phyloP scores from a whole-genome alignment of 2,888 invertebrate genomes.

The Brenthis daphne region DNA sequence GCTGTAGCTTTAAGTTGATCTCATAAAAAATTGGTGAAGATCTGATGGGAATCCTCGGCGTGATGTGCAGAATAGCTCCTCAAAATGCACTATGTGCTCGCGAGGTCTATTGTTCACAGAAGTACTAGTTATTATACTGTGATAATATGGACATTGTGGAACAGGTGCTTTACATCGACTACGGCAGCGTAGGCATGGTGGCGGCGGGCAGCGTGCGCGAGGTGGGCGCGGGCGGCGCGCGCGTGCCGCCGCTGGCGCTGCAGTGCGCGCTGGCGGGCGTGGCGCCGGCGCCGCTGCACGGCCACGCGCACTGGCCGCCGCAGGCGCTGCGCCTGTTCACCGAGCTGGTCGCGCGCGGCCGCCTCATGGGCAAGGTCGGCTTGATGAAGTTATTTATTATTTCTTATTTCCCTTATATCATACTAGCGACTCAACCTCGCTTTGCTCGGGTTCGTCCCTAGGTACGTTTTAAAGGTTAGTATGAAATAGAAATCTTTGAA shows the following conservation, averaged over 20 bases:
- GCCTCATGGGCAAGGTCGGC: constrained; percentile 73
- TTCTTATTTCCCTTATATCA: too few species aligned
- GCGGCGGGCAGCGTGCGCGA: constrained; percentile 81
- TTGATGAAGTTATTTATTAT: neutral
- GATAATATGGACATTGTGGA: neutral
- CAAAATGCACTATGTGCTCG: too few species aligned
- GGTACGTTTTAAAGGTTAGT: too few species aligned
- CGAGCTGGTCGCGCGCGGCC: constrained; percentile 53
- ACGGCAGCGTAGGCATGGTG: constrained; percentile 84
- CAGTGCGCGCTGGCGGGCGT: constrained; percentile 87
- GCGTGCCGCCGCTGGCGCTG: constrained; percentile 84
- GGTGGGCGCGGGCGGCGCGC: constrained; percentile 61
- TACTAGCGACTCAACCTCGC: too few species aligned
- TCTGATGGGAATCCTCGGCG: too few species aligned
- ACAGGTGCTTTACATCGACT: constrained; percentile 90
- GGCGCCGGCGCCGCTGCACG: constrained; percentile 84
- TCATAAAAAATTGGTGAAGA: too few species aligned
- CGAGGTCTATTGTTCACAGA: too few species aligned
- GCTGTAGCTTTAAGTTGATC: too few species aligned
- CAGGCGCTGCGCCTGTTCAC: constrained; percentile 77
- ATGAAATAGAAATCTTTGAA: too few species aligned
- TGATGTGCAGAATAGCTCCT: too few species aligned
- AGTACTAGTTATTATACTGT: too few species aligned
- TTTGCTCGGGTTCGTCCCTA: too few species aligned
- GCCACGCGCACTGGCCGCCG: constrained; percentile 84